These are phyloP conservation scores for Myotis brandtii DNA, from an alignment of 2,113 vertebrate genomes.

Conservation along the genomic window DNA sequence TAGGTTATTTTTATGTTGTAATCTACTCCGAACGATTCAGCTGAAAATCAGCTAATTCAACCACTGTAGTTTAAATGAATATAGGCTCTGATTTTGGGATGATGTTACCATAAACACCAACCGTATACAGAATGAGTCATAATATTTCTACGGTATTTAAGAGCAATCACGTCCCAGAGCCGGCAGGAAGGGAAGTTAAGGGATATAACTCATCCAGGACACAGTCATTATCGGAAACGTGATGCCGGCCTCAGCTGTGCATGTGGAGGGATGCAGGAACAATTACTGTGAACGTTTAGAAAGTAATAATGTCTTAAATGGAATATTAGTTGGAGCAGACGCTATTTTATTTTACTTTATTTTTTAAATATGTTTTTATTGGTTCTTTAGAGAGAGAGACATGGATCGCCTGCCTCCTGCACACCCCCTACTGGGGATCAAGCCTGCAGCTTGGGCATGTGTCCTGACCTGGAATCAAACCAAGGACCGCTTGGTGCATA, in stretches of 20 bases:
- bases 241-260: neutral
- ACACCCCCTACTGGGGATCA: no score
- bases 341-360: no score
- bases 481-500: no score
- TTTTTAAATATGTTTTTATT: no score
- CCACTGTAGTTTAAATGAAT: conserved; percentile 65
- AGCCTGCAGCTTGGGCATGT: no score
- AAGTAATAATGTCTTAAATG: neutral
- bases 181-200: conserved; percentile 65
- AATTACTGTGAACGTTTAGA: neutral
- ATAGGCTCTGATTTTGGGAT: conserved; percentile 67
- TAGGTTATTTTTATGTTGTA: conserved; percentile 70
- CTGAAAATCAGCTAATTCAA: conserved; percentile 71
- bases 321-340: neutral
- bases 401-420: no score
- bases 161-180: conserved; percentile 51
- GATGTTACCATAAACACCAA: conserved; percentile 65
- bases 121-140: conserved; percentile 64
- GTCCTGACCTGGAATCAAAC: no score
- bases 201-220: conserved; percentile 36
- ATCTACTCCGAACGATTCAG: conserved; percentile 49
- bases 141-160: conserved; percentile 66
- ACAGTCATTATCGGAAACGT: conserved; percentile 2
- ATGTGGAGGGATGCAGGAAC: neutral
- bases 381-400: no score